phyloP scores from a whole-genome alignment of 2,888 invertebrate genomes.

The Cryptosula pallasiana region DNA sequence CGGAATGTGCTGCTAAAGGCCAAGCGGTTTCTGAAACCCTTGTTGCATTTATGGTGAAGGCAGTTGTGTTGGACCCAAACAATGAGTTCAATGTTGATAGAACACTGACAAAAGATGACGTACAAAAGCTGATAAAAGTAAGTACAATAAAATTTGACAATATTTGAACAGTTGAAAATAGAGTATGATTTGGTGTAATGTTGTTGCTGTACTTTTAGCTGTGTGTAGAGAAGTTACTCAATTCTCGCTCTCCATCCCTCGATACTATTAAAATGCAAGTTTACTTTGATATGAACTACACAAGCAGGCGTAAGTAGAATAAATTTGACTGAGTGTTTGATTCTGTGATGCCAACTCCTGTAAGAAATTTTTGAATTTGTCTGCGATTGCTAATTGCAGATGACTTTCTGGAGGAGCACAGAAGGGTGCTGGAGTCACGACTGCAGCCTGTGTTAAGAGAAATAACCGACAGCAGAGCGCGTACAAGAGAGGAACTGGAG shows the following conservation, averaged over 20 bases:
- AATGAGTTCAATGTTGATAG: slow-evolving; percentile 54
- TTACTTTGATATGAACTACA: slow-evolving; percentile 55
- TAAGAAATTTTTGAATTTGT: too few species aligned
- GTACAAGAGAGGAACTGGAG: slow-evolving; percentile 52
- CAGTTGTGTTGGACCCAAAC: slow-evolving; percentile 52
- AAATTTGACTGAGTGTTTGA: too few species aligned
- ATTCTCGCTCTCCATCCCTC: slow-evolving; percentile 47
- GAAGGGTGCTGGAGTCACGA: slow-evolving; percentile 51
- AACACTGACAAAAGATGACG: slow-evolving; percentile 54
- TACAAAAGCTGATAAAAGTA: slow-evolving; percentile 53
- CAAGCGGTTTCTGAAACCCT: slow-evolving; percentile 54
- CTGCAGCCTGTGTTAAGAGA: slow-evolving; percentile 53
- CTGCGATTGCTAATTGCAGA: too few species aligned
- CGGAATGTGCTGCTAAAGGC: slow-evolving; percentile 53
- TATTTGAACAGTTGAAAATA: too few species aligned
- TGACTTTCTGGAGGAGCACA: slow-evolving; percentile 53
- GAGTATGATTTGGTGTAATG: too few species aligned
- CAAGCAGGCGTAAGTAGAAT: slow-evolving; percentile 48
- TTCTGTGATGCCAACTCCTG: too few species aligned
- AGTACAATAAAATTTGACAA: too few species aligned
- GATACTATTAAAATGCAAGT: slow-evolving; percentile 56
- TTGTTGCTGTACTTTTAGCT: slow-evolving; percentile 33
- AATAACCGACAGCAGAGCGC: slow-evolving; percentile 52
- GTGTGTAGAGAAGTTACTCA: slow-evolving; percentile 51
- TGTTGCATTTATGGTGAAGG: slow-evolving; percentile 54